A percentile compares a stretch with the other conserved stretches of the same genome.
phyloP scores from a whole-genome alignment of 1,140 invertebrate genomes.

The Drosophila parvula region DNA sequence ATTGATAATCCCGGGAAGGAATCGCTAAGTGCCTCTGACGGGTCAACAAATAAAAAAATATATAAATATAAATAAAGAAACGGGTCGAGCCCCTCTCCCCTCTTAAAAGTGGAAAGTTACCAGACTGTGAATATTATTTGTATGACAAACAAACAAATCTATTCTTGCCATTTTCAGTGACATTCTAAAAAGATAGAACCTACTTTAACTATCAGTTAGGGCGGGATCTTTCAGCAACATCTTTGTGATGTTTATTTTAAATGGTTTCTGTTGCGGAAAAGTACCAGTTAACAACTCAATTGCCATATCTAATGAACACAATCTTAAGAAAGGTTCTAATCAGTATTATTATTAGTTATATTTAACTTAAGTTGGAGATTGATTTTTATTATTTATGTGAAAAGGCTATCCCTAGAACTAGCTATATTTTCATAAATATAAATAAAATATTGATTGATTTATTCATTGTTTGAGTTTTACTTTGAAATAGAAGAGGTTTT shows the following conservation, averaged over 20 bases:
- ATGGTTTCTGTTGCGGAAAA: background rate
- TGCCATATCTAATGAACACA: background rate
- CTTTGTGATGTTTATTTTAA: background rate
- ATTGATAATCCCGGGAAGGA: slow-evolving; percentile 15
- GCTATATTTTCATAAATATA: slow-evolving; percentile 1
- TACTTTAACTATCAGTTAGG: background rate
- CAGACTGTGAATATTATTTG: slow-evolving; percentile 6
- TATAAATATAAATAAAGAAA: background rate
- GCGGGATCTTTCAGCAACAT: too few species aligned
- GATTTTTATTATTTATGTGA: background rate
- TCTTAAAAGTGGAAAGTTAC: slow-evolving; percentile 24
- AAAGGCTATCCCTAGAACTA: background rate
- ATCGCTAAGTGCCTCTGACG: slow-evolving; percentile 22
- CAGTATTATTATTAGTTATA: background rate
- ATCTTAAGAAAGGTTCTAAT: slow-evolving; percentile 4
- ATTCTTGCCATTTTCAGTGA: slow-evolving; percentile 1
- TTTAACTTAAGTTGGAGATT: background rate
- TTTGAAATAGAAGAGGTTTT: too few species aligned
- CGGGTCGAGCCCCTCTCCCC: background rate
- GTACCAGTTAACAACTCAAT: background rate
- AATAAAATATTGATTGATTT: background rate
- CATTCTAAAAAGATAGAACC: background rate
- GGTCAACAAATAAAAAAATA: slow-evolving; percentile 1
- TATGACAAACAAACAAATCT: background rate
- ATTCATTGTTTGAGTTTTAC: too few species aligned